Conservation (phyloP, 1,140 invertebrate species). For the Oedothorax gibbosus region DNA sequence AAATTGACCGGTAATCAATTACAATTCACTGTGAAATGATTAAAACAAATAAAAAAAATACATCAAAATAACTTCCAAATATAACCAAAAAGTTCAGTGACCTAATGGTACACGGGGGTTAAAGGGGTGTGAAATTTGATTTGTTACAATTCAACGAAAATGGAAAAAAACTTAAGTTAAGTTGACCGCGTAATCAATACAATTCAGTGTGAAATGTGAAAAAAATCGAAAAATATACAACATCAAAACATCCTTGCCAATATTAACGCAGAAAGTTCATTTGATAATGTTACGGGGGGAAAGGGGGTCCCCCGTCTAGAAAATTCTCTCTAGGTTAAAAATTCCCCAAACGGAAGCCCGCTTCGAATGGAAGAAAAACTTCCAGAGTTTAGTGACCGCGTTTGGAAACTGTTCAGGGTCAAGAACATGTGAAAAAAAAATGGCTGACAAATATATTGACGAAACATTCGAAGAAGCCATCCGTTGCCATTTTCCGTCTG, state of each 20-base stretch:
- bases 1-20: too few species aligned
- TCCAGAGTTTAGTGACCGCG: slow-evolving; percentile 46
- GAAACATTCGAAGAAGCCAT: slow-evolving; percentile 18
- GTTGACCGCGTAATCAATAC: too few species aligned
- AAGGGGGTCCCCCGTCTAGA: background rate
- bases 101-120: slow-evolving; percentile 34
- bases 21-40: too few species aligned
- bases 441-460: slow-evolving; percentile 21
- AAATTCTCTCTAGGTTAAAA: slow-evolving; percentile 57
- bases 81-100: slow-evolving; percentile 51
- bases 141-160: too few species aligned
- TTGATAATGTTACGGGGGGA: too few species aligned
- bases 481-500: background rate
- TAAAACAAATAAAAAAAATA: background rate
- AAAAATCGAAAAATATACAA: too few species aligned
- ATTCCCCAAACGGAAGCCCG: slow-evolving; percentile 52
- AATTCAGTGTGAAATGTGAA: too few species aligned
- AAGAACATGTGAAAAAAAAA: slow-evolving; percentile 25
- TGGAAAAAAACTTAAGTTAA: too few species aligned
- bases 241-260: too few species aligned
- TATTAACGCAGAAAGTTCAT: too few species aligned
- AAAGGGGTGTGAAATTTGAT: slow-evolving; percentile 8
- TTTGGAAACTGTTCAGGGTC: slow-evolving; percentile 36
- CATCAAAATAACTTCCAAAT: background rate
- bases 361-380: slow-evolving; percentile 23